phyloP scores from a whole-genome alignment of 1,140 invertebrate genomes.

The Bombus impatiens region DNA sequence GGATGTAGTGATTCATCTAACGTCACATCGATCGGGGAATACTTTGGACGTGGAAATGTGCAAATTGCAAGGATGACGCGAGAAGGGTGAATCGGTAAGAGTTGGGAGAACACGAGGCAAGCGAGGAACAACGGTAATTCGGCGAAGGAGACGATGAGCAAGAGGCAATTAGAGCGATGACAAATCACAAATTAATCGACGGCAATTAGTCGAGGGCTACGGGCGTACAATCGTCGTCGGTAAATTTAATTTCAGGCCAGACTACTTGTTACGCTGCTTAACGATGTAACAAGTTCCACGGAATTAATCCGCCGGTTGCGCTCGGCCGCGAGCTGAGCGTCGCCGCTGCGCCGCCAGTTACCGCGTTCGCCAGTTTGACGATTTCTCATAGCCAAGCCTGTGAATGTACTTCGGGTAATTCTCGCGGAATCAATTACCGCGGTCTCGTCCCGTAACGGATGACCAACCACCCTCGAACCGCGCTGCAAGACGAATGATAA shows the following conservation, averaged over 20 bases:
- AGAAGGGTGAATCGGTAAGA: not conserved
- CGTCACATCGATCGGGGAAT: constrained; percentile 29
- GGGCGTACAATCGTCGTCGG: constrained; percentile 48
- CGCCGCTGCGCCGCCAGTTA: not conserved
- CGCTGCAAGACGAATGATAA: constrained; percentile 41
- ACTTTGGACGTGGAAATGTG: not conserved
- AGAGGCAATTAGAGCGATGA: constrained; percentile 58
- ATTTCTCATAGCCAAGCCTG: constrained; percentile 29
- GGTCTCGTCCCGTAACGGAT: constrained; percentile 16
- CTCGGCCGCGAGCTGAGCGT: not conserved
- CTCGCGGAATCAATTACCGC: constrained; percentile 55
- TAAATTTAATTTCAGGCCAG: constrained; percentile 64
- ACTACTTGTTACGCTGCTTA: constrained; percentile 65
- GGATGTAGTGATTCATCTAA: constrained; percentile 45
- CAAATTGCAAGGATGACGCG: constrained; percentile 21
- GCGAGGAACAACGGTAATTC: constrained; percentile 21
- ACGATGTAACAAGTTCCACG: constrained; percentile 66
- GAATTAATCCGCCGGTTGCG: constrained; percentile 60
- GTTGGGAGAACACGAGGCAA: not conserved
- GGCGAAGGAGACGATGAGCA: constrained; percentile 4
- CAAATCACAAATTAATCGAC: constrained; percentile 54
- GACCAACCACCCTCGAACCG: constrained; percentile 28
- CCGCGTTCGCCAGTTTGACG: constrained; percentile 34
- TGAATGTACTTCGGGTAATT: constrained; percentile 59
- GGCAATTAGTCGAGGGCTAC: constrained; percentile 35